Percentiles rank a stretch among this genome's conserved stretches.
These are phyloP conservation scores for Drosophila merina DNA, from an alignment of 2,888 invertebrate genomes.

Conservation along the genomic window DNA sequence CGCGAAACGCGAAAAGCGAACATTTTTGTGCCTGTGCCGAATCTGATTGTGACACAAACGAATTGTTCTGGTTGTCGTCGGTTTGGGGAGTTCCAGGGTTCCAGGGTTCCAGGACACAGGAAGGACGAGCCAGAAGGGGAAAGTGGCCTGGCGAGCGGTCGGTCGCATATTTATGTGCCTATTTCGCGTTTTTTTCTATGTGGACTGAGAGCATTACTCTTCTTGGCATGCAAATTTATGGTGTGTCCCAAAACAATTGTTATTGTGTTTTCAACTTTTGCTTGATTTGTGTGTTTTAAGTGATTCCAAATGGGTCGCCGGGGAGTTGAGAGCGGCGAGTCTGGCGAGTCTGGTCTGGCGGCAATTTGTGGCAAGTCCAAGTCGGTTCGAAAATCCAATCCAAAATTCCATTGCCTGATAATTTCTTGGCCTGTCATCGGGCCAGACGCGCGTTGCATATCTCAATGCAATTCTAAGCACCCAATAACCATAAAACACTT, in stretches of 20 bases:
- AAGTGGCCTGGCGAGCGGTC: slow-evolving; percentile 15
- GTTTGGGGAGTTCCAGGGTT: slow-evolving; percentile 14
- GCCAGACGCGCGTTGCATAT: slow-evolving; percentile 45
- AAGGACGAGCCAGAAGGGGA: slow-evolving; percentile 22
- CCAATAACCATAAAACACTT: slow-evolving; percentile 75
- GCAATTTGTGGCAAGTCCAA: slow-evolving; percentile 65
- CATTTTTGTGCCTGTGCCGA: slow-evolving; percentile 78
- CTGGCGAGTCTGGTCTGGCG: slow-evolving; percentile 48
- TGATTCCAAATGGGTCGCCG: slow-evolving; percentile 76
- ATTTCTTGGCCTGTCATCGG: slow-evolving; percentile 73
- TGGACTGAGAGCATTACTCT: slow-evolving; percentile 45
- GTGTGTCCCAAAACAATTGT: slow-evolving; percentile 81
- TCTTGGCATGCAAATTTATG: slow-evolving; percentile 81
- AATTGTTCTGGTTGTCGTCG: slow-evolving; percentile 77
- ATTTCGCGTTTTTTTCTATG: slow-evolving; percentile 53
- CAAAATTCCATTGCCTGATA: slow-evolving; percentile 53
- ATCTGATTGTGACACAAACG: slow-evolving; percentile 83
- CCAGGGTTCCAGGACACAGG: background rate
- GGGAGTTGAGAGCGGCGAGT: slow-evolving; percentile 49
- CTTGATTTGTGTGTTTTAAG: slow-evolving; percentile 79
- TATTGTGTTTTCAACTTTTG: slow-evolving; percentile 79
- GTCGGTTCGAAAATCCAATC: slow-evolving; percentile 8
- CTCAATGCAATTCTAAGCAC: slow-evolving; percentile 64
- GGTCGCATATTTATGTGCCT: slow-evolving; percentile 75
- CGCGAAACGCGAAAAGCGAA: slow-evolving; percentile 63